Percentiles rank a stretch among this genome's conserved stretches.
phyloP scores from a whole-genome alignment of 2,113 vertebrate species.

The Misgurnus mizolepis region DNA sequence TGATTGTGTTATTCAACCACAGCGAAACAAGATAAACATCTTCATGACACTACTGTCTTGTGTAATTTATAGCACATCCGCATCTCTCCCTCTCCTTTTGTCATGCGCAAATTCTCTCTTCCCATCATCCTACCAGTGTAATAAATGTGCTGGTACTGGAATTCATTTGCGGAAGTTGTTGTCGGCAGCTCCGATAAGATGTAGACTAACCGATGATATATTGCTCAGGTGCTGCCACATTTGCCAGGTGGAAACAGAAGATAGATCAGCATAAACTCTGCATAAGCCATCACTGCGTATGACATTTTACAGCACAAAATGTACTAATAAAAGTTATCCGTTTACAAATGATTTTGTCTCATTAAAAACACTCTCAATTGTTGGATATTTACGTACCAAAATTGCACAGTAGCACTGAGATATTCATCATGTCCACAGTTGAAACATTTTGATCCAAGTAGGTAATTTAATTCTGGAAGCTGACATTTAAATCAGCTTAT shows the following conservation, averaged over 20 bases:
- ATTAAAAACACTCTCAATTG: neutral
- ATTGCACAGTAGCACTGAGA: neutral
- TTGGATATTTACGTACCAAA: neutral
- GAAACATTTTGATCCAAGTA: constrained; percentile 30
- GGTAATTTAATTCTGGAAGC: constrained; percentile 10
- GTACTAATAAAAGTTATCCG: neutral
- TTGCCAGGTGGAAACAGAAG: constrained; percentile 74
- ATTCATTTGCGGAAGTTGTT: constrained; percentile 65
- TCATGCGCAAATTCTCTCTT: neutral
- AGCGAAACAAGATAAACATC: neutral
- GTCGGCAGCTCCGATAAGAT: constrained; percentile 55
- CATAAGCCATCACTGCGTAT: neutral
- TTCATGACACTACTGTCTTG: neutral
- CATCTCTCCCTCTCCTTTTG: neutral
- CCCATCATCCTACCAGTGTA: constrained; percentile 50
- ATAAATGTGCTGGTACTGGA: constrained; percentile 54
- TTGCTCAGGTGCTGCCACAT: constrained; percentile 63
- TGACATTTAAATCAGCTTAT: constrained; percentile 20
- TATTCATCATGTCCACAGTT: neutral
- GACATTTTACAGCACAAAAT: neutral
- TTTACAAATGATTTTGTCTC: neutral
- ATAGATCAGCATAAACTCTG: constrained; percentile 65
- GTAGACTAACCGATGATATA: constrained; percentile 68
- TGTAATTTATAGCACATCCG: too few relatives aligned
- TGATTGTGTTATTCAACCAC: neutral